phyloP scores from a whole-genome alignment of 2,113 vertebrate species.

The Sus scrofa region DNA sequence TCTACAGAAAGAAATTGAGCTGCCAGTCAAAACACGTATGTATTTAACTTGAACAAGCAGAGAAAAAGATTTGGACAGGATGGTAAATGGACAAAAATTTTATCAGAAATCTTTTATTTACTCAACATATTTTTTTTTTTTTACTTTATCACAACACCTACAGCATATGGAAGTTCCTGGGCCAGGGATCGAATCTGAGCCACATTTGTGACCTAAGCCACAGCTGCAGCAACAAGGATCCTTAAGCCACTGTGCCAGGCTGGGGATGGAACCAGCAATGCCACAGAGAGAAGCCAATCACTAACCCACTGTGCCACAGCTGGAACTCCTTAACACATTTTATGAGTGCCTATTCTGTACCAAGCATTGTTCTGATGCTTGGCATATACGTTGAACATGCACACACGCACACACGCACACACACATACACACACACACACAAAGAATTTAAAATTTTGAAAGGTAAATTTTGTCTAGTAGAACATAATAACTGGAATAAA shows the following conservation, averaged over 20 bases:
- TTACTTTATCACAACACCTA: too few relatives aligned
- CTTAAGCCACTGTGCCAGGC: too few relatives aligned
- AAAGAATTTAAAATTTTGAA: conserved; percentile 3
- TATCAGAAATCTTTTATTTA: conserved; percentile 53
- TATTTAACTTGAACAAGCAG: conserved; percentile 55
- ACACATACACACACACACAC: not conserved
- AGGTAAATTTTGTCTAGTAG: not conserved
- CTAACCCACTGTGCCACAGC: too few relatives aligned
- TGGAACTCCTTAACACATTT: too few relatives aligned
- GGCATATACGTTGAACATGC: not conserved
- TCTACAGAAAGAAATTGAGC: conserved; percentile 53
- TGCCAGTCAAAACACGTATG: conserved; percentile 32
- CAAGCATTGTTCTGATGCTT: not conserved
- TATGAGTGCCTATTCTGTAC: not conserved
- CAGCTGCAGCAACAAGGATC: too few relatives aligned
- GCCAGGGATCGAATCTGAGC: too few relatives aligned
- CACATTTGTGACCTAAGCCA: too few relatives aligned
- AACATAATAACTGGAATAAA: conserved; percentile 19
- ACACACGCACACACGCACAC: not conserved
- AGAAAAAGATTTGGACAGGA: conserved; percentile 22
- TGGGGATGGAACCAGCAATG: too few relatives aligned
- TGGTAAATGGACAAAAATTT: conserved; percentile 26
- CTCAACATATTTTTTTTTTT: conserved; percentile 24
- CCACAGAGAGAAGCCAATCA: too few relatives aligned
- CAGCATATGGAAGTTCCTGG: too few relatives aligned